These are phyloP conservation scores for Hippopotamyrus pictus DNA, from an alignment of 2,797 vertebrate species.

Conservation along the genomic window DNA sequence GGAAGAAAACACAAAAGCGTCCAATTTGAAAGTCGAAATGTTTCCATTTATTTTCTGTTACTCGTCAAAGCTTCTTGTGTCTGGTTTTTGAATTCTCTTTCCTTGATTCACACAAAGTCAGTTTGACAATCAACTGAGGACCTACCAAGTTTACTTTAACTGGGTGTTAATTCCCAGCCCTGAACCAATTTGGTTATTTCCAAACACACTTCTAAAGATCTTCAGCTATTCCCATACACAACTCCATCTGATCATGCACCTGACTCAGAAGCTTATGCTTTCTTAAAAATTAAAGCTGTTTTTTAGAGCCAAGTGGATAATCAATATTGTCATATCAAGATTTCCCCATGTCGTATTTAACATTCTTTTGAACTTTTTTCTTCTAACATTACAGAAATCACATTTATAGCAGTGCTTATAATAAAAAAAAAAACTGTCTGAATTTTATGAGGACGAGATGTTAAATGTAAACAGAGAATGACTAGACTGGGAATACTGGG, in stretches of 20 bases:
- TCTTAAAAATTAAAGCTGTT: background rate
- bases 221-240: background rate
- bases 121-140: background rate
- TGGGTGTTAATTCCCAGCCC: background rate
- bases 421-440: background rate
- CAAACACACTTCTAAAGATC: background rate
- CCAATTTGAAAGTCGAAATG: background rate
- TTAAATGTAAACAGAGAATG: slow-evolving; percentile 1
- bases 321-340: background rate
- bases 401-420: slow-evolving; percentile 3
- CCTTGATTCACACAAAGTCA: slow-evolving; percentile 5
- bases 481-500: background rate
- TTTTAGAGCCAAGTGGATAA: background rate
- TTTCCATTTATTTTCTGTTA: background rate
- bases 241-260: background rate
- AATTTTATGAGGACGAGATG: background rate
- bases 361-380: background rate
- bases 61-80: background rate
- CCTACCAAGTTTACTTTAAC: background rate
- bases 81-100: background rate
- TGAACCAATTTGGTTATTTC: background rate
- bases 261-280: background rate
- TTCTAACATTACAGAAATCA: background rate
- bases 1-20: background rate
- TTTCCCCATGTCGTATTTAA: background rate